These are phyloP conservation scores for Caenorhabditis drosophilae DNA, from an alignment of 2,888 invertebrate species.

Conservation along the genomic window DNA sequence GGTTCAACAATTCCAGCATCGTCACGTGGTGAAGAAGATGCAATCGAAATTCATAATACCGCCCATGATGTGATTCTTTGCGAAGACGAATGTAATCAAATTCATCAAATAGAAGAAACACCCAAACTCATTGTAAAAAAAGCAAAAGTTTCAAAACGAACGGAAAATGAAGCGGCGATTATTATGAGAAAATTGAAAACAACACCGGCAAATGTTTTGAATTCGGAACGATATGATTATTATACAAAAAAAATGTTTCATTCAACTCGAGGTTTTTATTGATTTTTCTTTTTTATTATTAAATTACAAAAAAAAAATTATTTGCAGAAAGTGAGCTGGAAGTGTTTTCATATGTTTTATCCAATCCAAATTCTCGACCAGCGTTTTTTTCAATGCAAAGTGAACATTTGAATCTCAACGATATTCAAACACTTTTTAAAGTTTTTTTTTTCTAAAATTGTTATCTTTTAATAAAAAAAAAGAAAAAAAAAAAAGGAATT, in stretches of 20 bases:
- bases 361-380: conserved; percentile 28
- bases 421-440: conserved; percentile 3
- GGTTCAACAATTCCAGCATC: background rate
- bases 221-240: conserved; percentile 9
- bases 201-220: conserved; percentile 4
- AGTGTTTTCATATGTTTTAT: conserved; percentile 20
- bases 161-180: conserved; percentile 21
- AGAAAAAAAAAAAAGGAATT: background rate
- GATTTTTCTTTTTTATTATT: background rate
- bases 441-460: background rate
- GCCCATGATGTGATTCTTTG: conserved; percentile 18
- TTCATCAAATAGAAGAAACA: conserved; percentile 27
- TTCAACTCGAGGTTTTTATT: conserved; percentile 12
- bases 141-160: background rate
- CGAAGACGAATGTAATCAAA: conserved; percentile 8
- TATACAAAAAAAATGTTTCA: conserved; percentile 22
- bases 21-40: background rate
- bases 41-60: background rate
- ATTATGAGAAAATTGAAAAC: conserved; percentile 16
- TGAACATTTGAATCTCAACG: conserved; percentile 12
- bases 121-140: conserved; percentile 25
- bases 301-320: background rate
- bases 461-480: too few relatives aligned
- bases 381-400: conserved; percentile 22
- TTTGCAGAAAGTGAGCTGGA: conserved; percentile 12